Evolutionary conservation across 2,113 vertebrate species (phyloP).

Genomic region (Jacana jacana): DNA sequence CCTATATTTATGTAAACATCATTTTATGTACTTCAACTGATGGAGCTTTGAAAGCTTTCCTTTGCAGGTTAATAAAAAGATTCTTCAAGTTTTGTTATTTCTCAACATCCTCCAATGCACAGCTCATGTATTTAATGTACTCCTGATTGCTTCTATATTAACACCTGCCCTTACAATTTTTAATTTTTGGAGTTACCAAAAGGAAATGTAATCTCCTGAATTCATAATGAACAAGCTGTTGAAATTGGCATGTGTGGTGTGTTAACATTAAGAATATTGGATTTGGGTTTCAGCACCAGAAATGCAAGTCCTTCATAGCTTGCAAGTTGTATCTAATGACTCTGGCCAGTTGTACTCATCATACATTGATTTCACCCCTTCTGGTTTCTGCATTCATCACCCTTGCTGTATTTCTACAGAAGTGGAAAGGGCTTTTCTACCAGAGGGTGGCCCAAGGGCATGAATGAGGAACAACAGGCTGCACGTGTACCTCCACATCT

Average conservation of each 20-base stretch:
- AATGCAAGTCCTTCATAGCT: neutral
- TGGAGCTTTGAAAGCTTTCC: neutral
- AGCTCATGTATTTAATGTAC: neutral
- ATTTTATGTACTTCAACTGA: neutral
- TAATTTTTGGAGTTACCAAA: neutral
- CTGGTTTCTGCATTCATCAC: neutral
- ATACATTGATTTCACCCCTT: neutral
- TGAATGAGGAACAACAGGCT: neutral
- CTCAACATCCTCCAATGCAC: neutral
- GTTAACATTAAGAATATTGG: neutral
- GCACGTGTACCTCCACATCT: fast-evolving
- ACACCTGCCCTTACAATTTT: neutral
- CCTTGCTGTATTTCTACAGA: neutral
- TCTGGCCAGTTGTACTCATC: fast-evolving
- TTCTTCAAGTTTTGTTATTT: neutral
- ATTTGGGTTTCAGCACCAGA: neutral
- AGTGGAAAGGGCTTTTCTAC: neutral
- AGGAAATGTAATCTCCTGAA: neutral
- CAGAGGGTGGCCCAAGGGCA: neutral
- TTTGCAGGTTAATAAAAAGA: neutral
- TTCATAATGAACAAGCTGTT: neutral
- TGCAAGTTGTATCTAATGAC: neutral
- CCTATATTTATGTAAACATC: neutral
- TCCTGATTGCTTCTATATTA: neutral
- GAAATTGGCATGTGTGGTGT: neutral